A percentile compares a stretch with the other conserved stretches of the same genome.
Conservation (phyloP, 2,113 vertebrate species). For the Saguinus midas region DNA sequence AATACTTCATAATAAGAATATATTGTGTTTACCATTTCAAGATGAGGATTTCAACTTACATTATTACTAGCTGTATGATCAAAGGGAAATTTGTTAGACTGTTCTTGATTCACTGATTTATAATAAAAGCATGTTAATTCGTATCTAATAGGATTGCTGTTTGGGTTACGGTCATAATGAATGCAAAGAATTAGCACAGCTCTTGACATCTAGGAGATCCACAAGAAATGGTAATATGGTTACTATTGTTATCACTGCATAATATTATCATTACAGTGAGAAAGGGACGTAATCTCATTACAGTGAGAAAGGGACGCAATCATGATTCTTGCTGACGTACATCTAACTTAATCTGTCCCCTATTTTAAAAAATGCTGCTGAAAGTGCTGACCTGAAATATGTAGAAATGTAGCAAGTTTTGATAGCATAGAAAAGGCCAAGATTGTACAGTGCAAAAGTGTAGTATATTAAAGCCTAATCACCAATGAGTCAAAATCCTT, state of each 20-base stretch:
- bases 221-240: not conserved
- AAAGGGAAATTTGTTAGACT: not conserved
- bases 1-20: not conserved
- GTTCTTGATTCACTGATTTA: not conserved
- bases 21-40: not conserved
- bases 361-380: not conserved
- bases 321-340: not conserved
- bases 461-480: not conserved
- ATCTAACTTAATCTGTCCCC: not conserved
- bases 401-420: not conserved
- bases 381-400: not conserved
- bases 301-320: not conserved
- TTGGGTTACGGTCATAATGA: not conserved
- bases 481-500: not conserved
- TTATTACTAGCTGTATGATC: not conserved
- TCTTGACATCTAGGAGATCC: not conserved
- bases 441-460: not conserved
- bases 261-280: not conserved
- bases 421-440: not conserved
- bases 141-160: not conserved
- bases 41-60: not conserved
- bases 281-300: not conserved
- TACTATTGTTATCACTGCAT: not conserved
- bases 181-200: not conserved
- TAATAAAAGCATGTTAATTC: not conserved